A percentile compares a stretch with the other conserved stretches of the same genome.
These are phyloP conservation scores for Serilophus lunatus DNA, from an alignment of 2,113 vertebrate species.

Conservation along the genomic window DNA sequence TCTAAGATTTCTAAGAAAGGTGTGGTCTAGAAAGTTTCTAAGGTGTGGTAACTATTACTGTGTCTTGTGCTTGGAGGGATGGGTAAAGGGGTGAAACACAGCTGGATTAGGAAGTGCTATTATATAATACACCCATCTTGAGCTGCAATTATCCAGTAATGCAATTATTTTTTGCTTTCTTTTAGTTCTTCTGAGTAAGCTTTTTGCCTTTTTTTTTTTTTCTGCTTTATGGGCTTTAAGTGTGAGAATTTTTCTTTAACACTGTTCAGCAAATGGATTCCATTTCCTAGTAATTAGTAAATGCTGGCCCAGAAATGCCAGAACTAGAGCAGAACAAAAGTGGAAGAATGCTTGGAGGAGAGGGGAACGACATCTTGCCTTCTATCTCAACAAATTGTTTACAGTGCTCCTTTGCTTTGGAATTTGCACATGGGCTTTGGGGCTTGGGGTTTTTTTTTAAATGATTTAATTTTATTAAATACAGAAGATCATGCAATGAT, in stretches of 20 bases:
- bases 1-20: background rate
- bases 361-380: background rate
- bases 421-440: background rate
- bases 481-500: background rate
- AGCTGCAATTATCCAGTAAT: background rate
- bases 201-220: background rate
- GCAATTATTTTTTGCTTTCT: background rate
- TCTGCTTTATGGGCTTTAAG: background rate
- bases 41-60: background rate
- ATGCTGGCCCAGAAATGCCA: background rate
- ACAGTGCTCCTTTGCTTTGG: background rate
- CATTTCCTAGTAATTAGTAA: background rate
- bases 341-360: background rate
- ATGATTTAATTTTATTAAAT: background rate
- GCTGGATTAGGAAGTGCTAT: background rate
- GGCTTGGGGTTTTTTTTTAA: no score
- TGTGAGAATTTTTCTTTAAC: background rate
- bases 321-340: background rate
- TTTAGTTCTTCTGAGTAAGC: background rate
- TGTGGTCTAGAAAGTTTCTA: background rate
- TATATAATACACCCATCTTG: background rate
- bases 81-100: background rate
- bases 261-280: background rate
- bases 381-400: background rate
- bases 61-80: background rate